Evolutionary conservation across 2,888 invertebrate genomes (phyloP), one percentile per base, ranked within the genome.

Genomic region (Corbicula japonica): DNA sequence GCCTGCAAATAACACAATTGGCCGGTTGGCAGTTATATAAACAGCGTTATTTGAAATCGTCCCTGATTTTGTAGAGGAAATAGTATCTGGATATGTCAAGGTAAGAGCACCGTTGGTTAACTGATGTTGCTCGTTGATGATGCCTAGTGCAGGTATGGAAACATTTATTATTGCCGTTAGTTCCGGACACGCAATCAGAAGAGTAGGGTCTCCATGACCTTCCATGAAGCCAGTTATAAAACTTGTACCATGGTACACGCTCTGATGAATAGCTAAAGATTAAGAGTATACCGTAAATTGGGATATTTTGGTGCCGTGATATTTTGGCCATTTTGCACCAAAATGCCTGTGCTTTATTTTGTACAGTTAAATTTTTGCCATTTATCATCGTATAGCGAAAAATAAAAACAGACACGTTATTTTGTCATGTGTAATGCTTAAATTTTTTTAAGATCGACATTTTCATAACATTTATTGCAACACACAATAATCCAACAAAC

Each of bases 171-270:
- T 28, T 3, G 66, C 66, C 26, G 23, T 50, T 21, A 38, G 54
- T 4, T 15, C 6, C 2, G 38, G 8, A 30, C 52, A 41, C 1
- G 28, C 18, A 10, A 66, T 18, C 15, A 28, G 10, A 28, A 66
- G n/a, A 21, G 28, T 41, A 12, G 66, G 66, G 2, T 30, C 10
- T 1, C 65, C 65, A 18, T n/a, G 0, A 23, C 52, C 52, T 15
- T n/a, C 2, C 66, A 54, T 66, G 30, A 54, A 66, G 10, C 52
- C 66, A n/a, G 41, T 41, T 35, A 66, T 23, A n/a, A 66, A 66
- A 6, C 41, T 41, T 10, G 41, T 54, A 1, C 66, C 66, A 28
- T 30, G 41, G 41, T 54, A 66, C n/a, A 30, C 66, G n/a, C n/a
- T n/a, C n/a, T n/a, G n/a, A n/a, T n/a, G n/a, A n/a, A n/a, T n/a